A percentile compares a stretch with the other conserved stretches of the same genome.
phyloP scores from a whole-genome alignment of 2,888 invertebrate species.

The Panopea generosa region DNA sequence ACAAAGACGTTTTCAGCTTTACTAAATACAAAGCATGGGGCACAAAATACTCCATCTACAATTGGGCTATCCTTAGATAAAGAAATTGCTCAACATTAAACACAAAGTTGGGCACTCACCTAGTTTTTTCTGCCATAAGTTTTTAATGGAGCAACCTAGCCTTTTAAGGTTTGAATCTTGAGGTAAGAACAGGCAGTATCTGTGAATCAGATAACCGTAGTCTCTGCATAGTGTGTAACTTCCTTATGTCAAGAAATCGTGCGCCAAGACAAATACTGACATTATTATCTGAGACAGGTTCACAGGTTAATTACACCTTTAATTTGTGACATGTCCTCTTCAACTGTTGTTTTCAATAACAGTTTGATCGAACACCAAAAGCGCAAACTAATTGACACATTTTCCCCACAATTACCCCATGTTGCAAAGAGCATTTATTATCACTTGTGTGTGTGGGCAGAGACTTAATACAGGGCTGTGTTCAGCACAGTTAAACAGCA shows the following conservation, averaged over 20 bases:
- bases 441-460: too few species aligned
- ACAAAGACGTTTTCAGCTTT: slow-evolving; percentile 1
- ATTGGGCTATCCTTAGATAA: not conserved
- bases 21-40: slow-evolving; percentile 9
- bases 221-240: not conserved
- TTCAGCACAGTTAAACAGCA: too few species aligned
- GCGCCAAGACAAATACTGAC: too few species aligned
- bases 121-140: not conserved
- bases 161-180: slow-evolving; percentile 1
- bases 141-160: not conserved
- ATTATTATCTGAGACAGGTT: not conserved
- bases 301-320: too few species aligned
- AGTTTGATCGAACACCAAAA: too few species aligned
- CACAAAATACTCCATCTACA: slow-evolving; percentile 8
- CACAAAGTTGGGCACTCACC: slow-evolving; percentile 10
- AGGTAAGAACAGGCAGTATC: not conserved
- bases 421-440: too few species aligned
- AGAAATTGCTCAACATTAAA: not conserved
- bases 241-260: not conserved
- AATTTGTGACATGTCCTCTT: too few species aligned
- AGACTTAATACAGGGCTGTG: too few species aligned
- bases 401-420: too few species aligned
- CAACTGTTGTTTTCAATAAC: too few species aligned
- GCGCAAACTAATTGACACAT: too few species aligned
- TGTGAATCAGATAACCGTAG: not conserved